These are phyloP conservation scores for Echinops telfairi DNA, from an alignment of 2,113 vertebrate species.

Conservation along the genomic window DNA sequence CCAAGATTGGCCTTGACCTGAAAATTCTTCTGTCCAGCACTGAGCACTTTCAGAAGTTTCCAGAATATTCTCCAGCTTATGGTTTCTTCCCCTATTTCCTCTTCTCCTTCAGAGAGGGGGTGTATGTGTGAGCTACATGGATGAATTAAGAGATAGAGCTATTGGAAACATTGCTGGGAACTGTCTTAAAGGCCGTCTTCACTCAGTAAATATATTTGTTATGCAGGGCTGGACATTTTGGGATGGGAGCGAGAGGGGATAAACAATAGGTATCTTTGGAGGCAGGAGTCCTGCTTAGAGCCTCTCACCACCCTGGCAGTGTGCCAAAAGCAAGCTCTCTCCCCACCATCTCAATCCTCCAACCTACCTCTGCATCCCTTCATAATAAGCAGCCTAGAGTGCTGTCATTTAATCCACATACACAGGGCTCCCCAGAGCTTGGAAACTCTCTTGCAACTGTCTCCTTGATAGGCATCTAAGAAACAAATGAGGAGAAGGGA, in stretches of 20 bases:
- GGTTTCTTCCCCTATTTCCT: neutral
- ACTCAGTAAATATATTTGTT: conserved; percentile 56
- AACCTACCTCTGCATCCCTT: conserved; percentile 63
- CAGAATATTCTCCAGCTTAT: conserved; percentile 68
- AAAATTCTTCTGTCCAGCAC: conserved; percentile 72
- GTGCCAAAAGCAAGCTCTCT: conserved; percentile 53
- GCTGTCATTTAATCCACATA: conserved; percentile 82
- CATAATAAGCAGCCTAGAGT: conserved; percentile 82
- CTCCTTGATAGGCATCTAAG: conserved; percentile 87
- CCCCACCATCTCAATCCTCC: conserved; percentile 49
- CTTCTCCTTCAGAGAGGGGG: neutral
- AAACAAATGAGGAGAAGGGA: conserved; percentile 89
- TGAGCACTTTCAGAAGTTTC: conserved; percentile 44
- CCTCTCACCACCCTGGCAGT: conserved; percentile 37
- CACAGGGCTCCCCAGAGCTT: conserved; percentile 85
- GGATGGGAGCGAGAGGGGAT: conserved; percentile 50
- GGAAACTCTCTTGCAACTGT: conserved; percentile 84
- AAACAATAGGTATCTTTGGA: conserved; percentile 74
- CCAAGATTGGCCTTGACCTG: conserved; percentile 74
- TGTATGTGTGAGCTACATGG: neutral
- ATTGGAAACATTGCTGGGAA: conserved; percentile 72
- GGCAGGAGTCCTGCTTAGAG: conserved; percentile 71
- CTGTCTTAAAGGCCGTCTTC: conserved; percentile 46
- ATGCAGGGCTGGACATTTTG: conserved; percentile 53
- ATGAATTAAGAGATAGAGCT: conserved; percentile 54